phyloP scores from a whole-genome alignment of 1,140 invertebrate species.

The Pinna nobilis region DNA sequence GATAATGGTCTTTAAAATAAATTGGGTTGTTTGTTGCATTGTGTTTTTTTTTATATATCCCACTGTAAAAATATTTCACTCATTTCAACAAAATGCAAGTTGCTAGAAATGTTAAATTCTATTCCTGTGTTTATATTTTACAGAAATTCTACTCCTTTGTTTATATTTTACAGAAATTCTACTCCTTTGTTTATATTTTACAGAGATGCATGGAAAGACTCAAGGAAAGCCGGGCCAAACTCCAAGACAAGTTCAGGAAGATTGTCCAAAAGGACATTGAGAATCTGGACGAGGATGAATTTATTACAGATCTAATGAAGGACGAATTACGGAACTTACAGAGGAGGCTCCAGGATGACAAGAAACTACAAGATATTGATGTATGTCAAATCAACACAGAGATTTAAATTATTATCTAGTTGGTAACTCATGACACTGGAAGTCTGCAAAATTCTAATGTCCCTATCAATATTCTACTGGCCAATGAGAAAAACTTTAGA shows the following conservation, averaged over 20 bases:
- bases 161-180: too few relatives aligned
- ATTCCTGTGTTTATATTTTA: too few relatives aligned
- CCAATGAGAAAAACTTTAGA: too few relatives aligned
- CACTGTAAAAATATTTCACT: too few relatives aligned
- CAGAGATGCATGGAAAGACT: constrained; percentile 49
- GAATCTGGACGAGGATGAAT: constrained; percentile 26
- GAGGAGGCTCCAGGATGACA: constrained; percentile 9
- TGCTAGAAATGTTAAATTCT: too few relatives aligned
- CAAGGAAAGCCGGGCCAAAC: constrained; percentile 41
- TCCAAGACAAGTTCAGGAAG: constrained; percentile 43
- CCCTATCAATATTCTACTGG: neutral
- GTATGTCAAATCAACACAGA: neutral
- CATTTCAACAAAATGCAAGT: too few relatives aligned
- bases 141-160: too few relatives aligned
- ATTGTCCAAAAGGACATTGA: constrained; percentile 7
- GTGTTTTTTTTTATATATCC: too few relatives aligned
- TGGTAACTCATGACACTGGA: too few relatives aligned
- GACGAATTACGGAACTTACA: constrained; percentile 42
- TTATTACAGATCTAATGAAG: constrained; percentile 51
- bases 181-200: constrained; percentile 7
- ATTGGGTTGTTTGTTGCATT: too few relatives aligned
- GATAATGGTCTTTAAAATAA: too few relatives aligned
- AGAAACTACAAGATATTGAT: constrained; percentile 14
- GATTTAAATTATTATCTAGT: neutral
- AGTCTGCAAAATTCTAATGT: neutral